These are phyloP conservation scores for Trinorchestia longiramus DNA, from an alignment of 1,140 invertebrate genomes.

Conservation along the genomic window DNA sequence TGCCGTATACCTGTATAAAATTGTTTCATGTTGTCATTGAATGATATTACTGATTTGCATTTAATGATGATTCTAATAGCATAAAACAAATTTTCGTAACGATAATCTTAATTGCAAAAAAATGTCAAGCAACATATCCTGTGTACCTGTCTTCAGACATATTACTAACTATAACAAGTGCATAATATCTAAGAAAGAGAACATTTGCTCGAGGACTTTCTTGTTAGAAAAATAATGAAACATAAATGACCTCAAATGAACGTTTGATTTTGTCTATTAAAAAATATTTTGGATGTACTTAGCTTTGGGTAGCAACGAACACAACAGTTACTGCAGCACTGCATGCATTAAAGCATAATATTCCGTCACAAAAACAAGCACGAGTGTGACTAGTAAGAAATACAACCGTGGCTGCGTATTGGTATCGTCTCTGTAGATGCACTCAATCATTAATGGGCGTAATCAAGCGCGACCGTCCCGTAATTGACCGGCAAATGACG, in stretches of 20 bases:
- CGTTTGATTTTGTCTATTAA: neutral
- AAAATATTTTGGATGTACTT: neutral
- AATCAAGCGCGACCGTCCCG: slow-evolving; percentile 12
- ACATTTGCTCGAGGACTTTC: neutral
- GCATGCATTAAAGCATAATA: neutral
- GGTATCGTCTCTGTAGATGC: neutral
- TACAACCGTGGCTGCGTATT: neutral
- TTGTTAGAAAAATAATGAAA: neutral
- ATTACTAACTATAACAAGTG: neutral
- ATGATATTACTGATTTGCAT: neutral
- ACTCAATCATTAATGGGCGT: slow-evolving; percentile 35
- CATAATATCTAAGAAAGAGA: neutral
- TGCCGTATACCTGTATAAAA: neutral
- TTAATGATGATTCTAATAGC: too few relatives aligned
- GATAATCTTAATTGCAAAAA: neutral
- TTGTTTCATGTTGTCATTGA: neutral
- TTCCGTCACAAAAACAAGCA: neutral
- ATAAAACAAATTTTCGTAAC: neutral
- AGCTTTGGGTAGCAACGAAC: neutral
- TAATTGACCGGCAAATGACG: slow-evolving; percentile 34
- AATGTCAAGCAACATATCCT: neutral
- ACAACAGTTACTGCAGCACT: neutral
- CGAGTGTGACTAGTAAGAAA: neutral
- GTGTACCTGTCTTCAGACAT: too few relatives aligned
- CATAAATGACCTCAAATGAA: neutral